Evolutionary conservation across 2,113 vertebrate genomes (phyloP).

Genomic region (Podocnemis expansa): DNA sequence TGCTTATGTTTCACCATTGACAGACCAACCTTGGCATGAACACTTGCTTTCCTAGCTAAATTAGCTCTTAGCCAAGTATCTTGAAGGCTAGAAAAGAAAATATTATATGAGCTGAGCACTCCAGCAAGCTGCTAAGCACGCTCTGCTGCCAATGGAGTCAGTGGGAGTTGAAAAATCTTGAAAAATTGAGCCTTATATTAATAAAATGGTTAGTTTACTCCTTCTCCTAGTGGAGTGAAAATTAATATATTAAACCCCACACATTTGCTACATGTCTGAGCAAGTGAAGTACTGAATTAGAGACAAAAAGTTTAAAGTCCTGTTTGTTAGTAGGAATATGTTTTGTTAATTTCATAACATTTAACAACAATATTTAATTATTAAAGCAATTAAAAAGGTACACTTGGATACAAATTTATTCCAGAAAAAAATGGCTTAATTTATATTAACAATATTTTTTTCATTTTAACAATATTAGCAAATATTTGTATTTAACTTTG

Average conservation of each 20-base stretch:
- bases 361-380: neutral
- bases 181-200: neutral
- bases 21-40: conserved; percentile 33
- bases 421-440: conserved; percentile 7
- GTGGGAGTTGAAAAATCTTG: neutral
- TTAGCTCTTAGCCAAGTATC: conserved; percentile 19
- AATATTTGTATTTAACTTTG: conserved; percentile 48
- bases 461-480: conserved; percentile 16
- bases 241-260: neutral
- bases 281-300: neutral
- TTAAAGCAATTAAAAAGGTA: neutral
- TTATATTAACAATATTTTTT: conserved; percentile 18
- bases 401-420: neutral
- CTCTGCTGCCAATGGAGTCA: neutral
- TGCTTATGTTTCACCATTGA: conserved; percentile 28
- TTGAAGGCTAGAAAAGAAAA: conserved; percentile 23
- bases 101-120: neutral
- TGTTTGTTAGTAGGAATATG: neutral
- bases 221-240: neutral
- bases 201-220: neutral
- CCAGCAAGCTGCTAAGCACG: neutral
- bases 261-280: neutral
- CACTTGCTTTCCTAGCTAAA: neutral
- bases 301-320: neutral
- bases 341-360: conserved; percentile 1